Conservation (phyloP, 2,113 vertebrate genomes). For the Nothoprocta pentlandii region DNA sequence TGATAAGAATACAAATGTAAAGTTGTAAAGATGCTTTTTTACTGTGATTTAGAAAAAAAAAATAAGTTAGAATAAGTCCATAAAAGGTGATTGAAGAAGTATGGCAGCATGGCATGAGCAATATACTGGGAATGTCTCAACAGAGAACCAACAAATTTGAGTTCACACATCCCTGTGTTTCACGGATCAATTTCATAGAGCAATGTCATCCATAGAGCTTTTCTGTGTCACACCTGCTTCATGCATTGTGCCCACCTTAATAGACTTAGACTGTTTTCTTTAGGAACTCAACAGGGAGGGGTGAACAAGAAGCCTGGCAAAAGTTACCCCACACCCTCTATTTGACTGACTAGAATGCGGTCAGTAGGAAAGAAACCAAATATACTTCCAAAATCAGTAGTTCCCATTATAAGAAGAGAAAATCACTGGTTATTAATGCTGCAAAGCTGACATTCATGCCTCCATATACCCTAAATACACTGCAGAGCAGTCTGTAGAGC, state of each 20-base stretch:
- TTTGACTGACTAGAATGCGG: neutral
- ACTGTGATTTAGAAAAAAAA: neutral
- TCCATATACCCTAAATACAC: neutral
- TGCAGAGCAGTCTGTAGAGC: neutral
- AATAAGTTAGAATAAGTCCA: neutral
- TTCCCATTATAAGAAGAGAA: neutral
- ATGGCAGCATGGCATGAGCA: conserved; percentile 8
- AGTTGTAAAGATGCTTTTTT: neutral
- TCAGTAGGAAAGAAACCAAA: neutral
- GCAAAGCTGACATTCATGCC: neutral
- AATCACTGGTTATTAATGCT: neutral
- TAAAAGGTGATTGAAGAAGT: conserved; percentile 10
- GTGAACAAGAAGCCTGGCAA: neutral
- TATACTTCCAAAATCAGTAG: neutral
- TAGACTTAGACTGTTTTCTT: neutral
- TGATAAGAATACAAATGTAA: conserved; percentile 16
- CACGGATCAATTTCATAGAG: neutral
- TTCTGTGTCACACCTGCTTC: neutral
- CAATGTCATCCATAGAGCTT: neutral
- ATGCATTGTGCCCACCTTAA: neutral
- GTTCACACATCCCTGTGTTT: conserved; percentile 31
- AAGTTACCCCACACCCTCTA: neutral
- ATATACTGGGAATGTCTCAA: conserved; percentile 32
- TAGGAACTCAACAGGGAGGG: neutral
- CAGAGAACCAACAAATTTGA: conserved; percentile 39